phyloP scores from a whole-genome alignment of 2,888 invertebrate species.

The Cremastinae sp. region DNA sequence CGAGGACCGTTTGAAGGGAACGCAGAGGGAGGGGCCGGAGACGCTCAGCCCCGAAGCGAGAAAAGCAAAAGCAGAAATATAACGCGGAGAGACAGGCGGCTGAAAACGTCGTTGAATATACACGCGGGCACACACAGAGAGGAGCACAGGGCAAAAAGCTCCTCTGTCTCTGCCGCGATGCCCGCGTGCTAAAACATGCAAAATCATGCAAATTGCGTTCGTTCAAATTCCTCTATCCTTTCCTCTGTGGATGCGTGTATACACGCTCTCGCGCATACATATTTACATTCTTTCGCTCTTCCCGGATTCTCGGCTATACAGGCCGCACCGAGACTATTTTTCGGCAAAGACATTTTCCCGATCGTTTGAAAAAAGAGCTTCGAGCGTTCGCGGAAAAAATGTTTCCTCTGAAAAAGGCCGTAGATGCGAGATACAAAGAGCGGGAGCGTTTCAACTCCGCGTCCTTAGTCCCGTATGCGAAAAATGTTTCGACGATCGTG shows the following conservation, averaged over 20 bases:
- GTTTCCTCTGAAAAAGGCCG: too few relatives aligned
- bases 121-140: neutral
- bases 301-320: neutral
- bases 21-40: slow-evolving; percentile 2
- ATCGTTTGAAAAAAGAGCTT: too few relatives aligned
- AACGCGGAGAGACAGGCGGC: slow-evolving; percentile 63
- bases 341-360: too few relatives aligned
- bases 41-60: slow-evolving; percentile 52
- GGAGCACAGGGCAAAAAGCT: neutral
- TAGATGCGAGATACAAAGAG: too few relatives aligned
- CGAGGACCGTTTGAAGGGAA: too few relatives aligned
- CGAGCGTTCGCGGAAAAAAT: too few relatives aligned
- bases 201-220: slow-evolving; percentile 79
- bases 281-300: neutral
- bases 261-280: neutral
- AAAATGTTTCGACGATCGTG: too few relatives aligned
- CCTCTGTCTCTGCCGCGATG: slow-evolving; percentile 35
- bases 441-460: too few relatives aligned
- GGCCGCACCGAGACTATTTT: too few relatives aligned
- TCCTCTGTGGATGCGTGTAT: slow-evolving; percentile 64
- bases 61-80: slow-evolving; percentile 66
- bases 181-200: slow-evolving; percentile 78
- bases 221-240: slow-evolving; percentile 72
- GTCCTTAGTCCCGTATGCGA: too few relatives aligned
- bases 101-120: slow-evolving; percentile 57